These are phyloP conservation scores for Euura saliciscinereae DNA, from an alignment of 1,140 invertebrate species.

Conservation along the genomic window DNA sequence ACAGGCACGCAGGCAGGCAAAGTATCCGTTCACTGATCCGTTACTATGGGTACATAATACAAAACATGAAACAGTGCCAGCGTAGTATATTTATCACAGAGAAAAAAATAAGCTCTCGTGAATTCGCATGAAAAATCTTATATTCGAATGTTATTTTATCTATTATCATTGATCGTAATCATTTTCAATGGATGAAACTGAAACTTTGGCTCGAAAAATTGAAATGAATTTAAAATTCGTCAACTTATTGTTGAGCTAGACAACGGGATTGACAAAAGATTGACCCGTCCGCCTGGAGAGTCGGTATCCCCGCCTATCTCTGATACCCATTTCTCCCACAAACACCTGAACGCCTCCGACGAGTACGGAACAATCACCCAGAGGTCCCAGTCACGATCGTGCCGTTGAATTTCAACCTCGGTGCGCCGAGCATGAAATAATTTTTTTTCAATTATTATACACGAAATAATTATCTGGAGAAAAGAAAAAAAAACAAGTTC, in stretches of 20 bases:
- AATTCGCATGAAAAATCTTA: too few relatives aligned
- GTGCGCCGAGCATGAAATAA: neutral
- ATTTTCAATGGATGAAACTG: too few relatives aligned
- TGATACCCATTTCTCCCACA: neutral
- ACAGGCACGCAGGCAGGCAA: neutral
- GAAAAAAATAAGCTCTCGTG: too few relatives aligned
- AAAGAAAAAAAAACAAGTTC: neutral
- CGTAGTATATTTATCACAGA: too few relatives aligned
- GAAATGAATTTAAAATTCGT: too few relatives aligned
- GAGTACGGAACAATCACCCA: neutral
- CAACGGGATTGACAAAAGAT: neutral
- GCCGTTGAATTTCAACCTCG: constrained; percentile 1
- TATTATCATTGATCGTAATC: too few relatives aligned
- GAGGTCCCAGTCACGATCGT: neutral
- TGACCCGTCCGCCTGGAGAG: neutral
- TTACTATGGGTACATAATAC: constrained; percentile 5
- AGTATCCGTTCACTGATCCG: constrained; percentile 6
- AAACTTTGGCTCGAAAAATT: too few relatives aligned
- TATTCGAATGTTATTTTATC: too few relatives aligned
- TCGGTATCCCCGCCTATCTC: neutral
- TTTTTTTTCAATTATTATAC: neutral
- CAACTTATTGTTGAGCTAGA: neutral
- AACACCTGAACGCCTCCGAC: neutral
- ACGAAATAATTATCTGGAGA: neutral
- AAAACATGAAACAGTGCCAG: neutral